Base-by-base conservation (phyloP, 2,797 vertebrate genomes). In the Amblyopsis hoosieri region DNA sequence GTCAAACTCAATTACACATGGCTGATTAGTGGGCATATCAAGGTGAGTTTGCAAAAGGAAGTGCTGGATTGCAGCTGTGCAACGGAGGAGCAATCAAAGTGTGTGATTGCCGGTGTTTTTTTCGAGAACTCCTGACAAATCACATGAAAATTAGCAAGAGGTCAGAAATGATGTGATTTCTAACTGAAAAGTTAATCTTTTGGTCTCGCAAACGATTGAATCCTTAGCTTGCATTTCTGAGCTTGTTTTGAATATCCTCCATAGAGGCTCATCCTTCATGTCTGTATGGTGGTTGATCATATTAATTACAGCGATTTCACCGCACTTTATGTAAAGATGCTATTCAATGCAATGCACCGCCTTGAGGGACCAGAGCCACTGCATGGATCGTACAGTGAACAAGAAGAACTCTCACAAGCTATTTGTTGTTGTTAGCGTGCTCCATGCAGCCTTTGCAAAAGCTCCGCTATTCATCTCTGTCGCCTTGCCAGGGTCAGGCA, bases 11-110 rank as follows among this genome's bases (percentile, higher is more conserved):
- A 86, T 90, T 88, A 87, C 86, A 86, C 89, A 85, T 67, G 76
- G 76, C 82, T 92, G 90, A 94, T 93, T 93, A 91, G 80, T 3
- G 3, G 23, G 23, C 23, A 23, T 64, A 85, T 87, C 85, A 90
- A 90, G 87, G 86, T 90, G 90, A 86, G 92, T 87, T 81, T 90
- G 87, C 84, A 64, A 75, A 85, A 90, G 90, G 90, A 93, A 92
- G 86, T 72, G 69, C 70, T 63, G 67, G 74, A 90, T 84, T 45
- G 86, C 91, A 93, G 90, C 91, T 92, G 90, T 81, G 79, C 66
- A 45, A 81, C 85, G 82, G 82, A 83, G 78, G 73, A 64, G 79
- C 78, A 91, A 91, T 90, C 90, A 91, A 86, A 90, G 71, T 62
- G 72, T 82, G 73, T 91, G 87, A 92, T 91, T 92, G 85, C 83